Evolutionary conservation across 1,140 invertebrate species (phyloP).

Genomic region (Ostrea edulis): DNA sequence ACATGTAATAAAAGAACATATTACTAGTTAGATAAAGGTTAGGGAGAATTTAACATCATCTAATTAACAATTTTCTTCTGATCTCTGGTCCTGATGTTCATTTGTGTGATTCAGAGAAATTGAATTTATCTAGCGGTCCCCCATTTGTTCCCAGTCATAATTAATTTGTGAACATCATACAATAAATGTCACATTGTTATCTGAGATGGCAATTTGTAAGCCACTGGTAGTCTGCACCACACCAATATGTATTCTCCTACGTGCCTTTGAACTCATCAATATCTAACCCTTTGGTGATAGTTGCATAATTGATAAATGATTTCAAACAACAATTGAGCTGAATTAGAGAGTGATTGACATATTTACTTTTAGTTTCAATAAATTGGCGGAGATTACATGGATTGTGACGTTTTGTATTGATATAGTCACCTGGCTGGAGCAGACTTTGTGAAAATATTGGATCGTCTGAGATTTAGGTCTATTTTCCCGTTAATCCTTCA

Average conservation of each 20-base stretch:
- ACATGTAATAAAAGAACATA: too few species aligned
- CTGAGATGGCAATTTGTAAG: neutral
- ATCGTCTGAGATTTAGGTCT: neutral
- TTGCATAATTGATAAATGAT: neutral
- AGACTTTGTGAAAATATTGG: neutral
- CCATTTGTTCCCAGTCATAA: too few species aligned
- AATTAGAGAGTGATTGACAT: neutral
- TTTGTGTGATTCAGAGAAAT: too few species aligned
- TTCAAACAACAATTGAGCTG: neutral
- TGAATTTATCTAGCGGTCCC: too few species aligned
- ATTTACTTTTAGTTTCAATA: slow-evolving; percentile 9
- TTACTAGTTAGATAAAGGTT: too few species aligned
- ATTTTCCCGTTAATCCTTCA: neutral
- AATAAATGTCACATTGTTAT: too few species aligned
- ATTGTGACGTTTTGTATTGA: neutral
- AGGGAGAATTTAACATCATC: too few species aligned
- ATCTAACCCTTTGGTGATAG: neutral
- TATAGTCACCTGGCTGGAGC: neutral
- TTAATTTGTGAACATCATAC: too few species aligned
- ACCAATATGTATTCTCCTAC: neutral
- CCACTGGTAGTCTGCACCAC: neutral
- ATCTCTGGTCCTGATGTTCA: too few species aligned
- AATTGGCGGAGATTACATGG: neutral
- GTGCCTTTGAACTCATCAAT: neutral
- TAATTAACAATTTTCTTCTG: too few species aligned